A percentile compares a stretch with the other conserved stretches of the same genome.
Conservation (phyloP, 2,888 invertebrate species). For the Spodoptera exigua region DNA sequence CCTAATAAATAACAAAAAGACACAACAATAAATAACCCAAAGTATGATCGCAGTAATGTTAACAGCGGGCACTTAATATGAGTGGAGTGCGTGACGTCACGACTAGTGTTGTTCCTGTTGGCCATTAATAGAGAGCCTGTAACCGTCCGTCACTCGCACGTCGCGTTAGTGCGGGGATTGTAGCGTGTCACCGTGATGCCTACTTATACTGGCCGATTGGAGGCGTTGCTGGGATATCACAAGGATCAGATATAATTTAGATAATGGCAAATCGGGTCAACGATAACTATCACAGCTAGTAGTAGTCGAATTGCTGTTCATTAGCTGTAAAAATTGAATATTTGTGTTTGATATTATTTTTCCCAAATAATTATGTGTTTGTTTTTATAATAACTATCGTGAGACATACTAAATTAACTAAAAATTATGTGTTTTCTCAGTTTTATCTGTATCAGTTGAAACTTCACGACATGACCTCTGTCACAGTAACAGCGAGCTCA, state of each 20-base stretch:
- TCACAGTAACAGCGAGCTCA: conserved; percentile 43
- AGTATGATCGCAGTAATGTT: conserved; percentile 10
- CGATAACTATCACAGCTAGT: too few relatives aligned
- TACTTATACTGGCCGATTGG: conserved; percentile 15
- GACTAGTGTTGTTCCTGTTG: conserved; percentile 16
- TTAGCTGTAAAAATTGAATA: too few relatives aligned
- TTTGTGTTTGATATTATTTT: too few relatives aligned
- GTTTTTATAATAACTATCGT: too few relatives aligned
- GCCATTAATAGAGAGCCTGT: conserved; percentile 18
- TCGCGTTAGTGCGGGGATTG: conserved; percentile 48
- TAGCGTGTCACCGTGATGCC: conserved; percentile 1
- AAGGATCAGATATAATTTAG: not conserved
- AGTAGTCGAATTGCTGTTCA: too few relatives aligned
- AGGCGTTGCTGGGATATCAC: not conserved
- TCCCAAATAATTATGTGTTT: too few relatives aligned
- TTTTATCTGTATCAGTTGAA: not conserved
- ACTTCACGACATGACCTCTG: conserved; percentile 25
- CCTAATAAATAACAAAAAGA: not conserved
- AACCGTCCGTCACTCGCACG: conserved; percentile 55
- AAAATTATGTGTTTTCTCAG: not conserved
- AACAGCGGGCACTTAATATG: conserved; percentile 18
- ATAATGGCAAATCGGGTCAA: too few relatives aligned
- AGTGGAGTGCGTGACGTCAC: conserved; percentile 15
- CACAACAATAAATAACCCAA: not conserved
- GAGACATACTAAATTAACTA: too few relatives aligned